Percentiles rank a stretch among this genome's conserved stretches.
Evolutionary conservation across 2,113 vertebrate species (phyloP).

Genomic region (Catharus minimus): DNA sequence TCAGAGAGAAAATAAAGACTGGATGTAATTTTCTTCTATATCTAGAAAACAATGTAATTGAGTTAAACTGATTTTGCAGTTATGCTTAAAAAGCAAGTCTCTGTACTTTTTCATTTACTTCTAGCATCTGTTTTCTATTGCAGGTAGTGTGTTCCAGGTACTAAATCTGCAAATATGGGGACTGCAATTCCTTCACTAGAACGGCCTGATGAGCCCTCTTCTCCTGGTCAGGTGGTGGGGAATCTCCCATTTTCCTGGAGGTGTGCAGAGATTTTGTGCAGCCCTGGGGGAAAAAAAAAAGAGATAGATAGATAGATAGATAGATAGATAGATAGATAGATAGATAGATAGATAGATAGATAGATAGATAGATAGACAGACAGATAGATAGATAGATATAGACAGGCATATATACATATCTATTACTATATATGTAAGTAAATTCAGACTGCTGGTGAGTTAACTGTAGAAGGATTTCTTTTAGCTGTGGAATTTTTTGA

Average conservation of each 20-base stretch:
- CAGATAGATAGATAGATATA: no score
- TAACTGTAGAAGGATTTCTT: neutral
- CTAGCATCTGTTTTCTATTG: neutral
- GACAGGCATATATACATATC: rapidly evolving
- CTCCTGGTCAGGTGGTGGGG: neutral
- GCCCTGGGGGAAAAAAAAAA: rapidly evolving
- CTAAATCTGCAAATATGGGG: neutral
- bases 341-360: neutral
- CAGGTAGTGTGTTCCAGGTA: neutral
- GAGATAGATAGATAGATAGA: neutral
- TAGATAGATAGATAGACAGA: neutral
- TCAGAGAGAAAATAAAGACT: neutral
- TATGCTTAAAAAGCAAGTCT: neutral
- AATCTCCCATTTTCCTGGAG: neutral
- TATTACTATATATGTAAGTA: neutral
- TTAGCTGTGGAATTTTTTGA: neutral
- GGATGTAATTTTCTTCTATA: neutral
- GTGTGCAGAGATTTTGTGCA: neutral
- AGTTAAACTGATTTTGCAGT: neutral
- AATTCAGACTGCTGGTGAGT: neutral
- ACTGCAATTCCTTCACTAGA: neutral
- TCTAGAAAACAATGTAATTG: neutral
- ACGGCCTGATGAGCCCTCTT: neutral
- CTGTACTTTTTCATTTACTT: neutral
- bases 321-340: neutral